Percentiles rank a stretch among this genome's conserved stretches.
Conservation (phyloP, 1,140 invertebrate genomes). For the Gonatopus flavifemur region DNA sequence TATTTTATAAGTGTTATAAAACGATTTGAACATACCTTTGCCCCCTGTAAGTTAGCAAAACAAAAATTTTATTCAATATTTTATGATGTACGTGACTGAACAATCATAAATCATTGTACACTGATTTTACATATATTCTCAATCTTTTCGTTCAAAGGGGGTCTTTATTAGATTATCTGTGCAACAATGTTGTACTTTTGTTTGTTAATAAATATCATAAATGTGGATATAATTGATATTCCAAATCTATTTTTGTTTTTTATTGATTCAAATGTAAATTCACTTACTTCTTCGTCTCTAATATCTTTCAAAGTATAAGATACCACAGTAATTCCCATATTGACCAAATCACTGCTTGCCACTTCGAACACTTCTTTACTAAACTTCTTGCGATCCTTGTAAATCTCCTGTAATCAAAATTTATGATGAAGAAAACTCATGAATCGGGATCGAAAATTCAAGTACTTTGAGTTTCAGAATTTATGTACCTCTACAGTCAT, state of each 20-base stretch:
- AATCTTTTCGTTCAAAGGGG: constrained; percentile 36
- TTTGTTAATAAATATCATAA: not conserved
- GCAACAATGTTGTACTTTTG: not conserved
- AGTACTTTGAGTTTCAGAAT: not conserved
- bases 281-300: constrained; percentile 90
- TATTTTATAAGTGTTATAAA: constrained; percentile 42
- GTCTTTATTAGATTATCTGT: constrained; percentile 19
- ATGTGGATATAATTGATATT: not conserved
- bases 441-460: not conserved
- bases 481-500: constrained; percentile 89
- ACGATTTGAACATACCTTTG: constrained; percentile 64
- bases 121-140: constrained; percentile 24
- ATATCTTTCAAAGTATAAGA: constrained; percentile 98
- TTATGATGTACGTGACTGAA: constrained; percentile 31
- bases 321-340: constrained; percentile 98
- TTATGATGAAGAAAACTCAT: too few relatives aligned
- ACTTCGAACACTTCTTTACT: constrained; percentile 96
- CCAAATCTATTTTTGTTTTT: not conserved
- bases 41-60: constrained; percentile 64
- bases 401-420: constrained; percentile 78
- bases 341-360: constrained; percentile 91
- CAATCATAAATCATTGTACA: constrained; percentile 31
- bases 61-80: constrained; percentile 56
- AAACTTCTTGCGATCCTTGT: constrained; percentile 98
- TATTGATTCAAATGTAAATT: constrained; percentile 4